Evolutionary conservation across 2,888 invertebrate genomes (phyloP), one percentile per base, ranked within the genome.

Genomic region (Drosophila atripex): DNA sequence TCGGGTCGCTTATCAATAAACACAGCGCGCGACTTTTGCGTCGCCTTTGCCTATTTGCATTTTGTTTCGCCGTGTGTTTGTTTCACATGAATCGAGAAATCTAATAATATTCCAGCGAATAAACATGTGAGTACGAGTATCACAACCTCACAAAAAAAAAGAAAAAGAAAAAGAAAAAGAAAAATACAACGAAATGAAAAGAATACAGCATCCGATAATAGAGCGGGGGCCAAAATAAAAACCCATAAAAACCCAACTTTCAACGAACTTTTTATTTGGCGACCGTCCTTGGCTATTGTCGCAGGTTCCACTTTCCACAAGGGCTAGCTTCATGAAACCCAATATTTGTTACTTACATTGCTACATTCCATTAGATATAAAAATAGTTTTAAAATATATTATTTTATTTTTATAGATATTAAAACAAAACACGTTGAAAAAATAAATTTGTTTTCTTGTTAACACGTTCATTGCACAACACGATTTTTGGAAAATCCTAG

Each of bases 31-130:
- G 56, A 66, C 51, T 60, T 64, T 70, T 74, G 64, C 50, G 66
- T 63, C 41, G 47, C 14, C 43, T 56, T 18, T 41, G 68, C 14
- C 51, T 73, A 73, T 85, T 75, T 87, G 72, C 85, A 85, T 86
- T 72, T 78, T 18, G 61, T 72, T 71, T 76, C 51, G 39, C 12
- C 35, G 38, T 25, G 47, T 69, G 61, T 70, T 70, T 59, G 58
- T 60, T 47, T 56, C 50, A 57, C 59, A 51, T 75, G 60, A 70
- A 69, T 54, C 65, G 57, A 47, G 65, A 78, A 68, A 30, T 64
- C 63, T 53, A 38, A 65, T 72, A 73, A 73, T 56, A 80, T 78
- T 71, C 66, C 35, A 66, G 69, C 58, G 83, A 86, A 77, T 63
- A 83, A 83, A 71, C 77, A 83, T 64, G 58, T 66, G 68, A 70